Evolutionary conservation across 2,797 vertebrate species (phyloP), one percentile per base, ranked within the genome.

Genomic region (Takifugu rubripes): DNA sequence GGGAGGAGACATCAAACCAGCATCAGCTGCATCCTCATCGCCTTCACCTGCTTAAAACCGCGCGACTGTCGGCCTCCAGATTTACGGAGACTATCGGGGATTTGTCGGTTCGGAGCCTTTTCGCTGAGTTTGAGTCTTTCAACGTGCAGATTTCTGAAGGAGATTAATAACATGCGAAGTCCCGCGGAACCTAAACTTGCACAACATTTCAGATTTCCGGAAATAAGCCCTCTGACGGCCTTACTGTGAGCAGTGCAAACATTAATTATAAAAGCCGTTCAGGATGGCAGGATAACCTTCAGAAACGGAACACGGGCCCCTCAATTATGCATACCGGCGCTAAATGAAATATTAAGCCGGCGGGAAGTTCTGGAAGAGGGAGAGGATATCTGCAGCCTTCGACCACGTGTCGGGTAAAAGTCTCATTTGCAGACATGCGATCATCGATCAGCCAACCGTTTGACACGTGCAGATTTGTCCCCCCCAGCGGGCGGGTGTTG

Each of bases 331-430:
- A 81, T 67, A 72, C 57, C 52, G 66, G 55, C 45, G 49, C 50
- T 77, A 67, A 81, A 77, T 82, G 73, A 81, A 80, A 77, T 68
- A 79, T 77, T 71, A 66, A 63, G 52, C 75, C 31, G 14, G 6
- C 14, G 50, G 21, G 44, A 21, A 21, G 56, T 60, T 48, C n/a
- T 2, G 1, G 56, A 48, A 47, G 31, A 59, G 59, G 52, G 57
- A 56, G 54, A 29, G 51, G 25, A 6, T 17, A 61, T 17, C 3
- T 29, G 42, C 24, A 25, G 51, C 58, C 67, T 75, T 72, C 47
- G 66, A 59, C 56, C 53, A 72, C 62, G 61, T 52, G 56, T 49
- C 57, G 70, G 66, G 55, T 71, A 62, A 79, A 67, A 78, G 61
- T 52, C 14, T 40, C 36, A 12, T 40, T 40, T 40, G 3, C 12